Evolutionary conservation across 1,140 invertebrate genomes (phyloP).

Genomic region (Drosophila baimaii): DNA sequence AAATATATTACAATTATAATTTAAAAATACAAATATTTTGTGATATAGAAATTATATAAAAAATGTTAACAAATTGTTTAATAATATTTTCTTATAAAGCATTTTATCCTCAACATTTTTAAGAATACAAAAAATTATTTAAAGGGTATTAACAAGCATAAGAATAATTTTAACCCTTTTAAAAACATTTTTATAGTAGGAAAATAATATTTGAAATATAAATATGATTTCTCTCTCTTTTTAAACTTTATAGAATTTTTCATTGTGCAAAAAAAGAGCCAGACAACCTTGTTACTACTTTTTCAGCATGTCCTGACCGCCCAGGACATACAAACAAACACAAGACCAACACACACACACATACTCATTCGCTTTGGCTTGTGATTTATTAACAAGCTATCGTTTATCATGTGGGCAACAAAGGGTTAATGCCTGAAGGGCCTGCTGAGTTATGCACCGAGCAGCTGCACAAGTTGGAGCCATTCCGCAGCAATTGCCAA

Average conservation of each 20-base stretch:
- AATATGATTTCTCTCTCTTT: neutral
- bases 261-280: neutral
- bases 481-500: conserved; percentile 45
- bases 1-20: too few relatives aligned
- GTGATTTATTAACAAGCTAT: conserved; percentile 80
- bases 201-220: too few relatives aligned
- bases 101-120: too few relatives aligned
- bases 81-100: too few relatives aligned
- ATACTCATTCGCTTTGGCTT: conserved; percentile 40
- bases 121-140: neutral
- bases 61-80: too few relatives aligned
- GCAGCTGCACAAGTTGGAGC: conserved; percentile 33
- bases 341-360: conserved; percentile 31
- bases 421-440: conserved; percentile 62
- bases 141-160: too few relatives aligned
- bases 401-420: conserved; percentile 78
- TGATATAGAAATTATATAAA: too few relatives aligned
- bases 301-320: conserved; percentile 29
- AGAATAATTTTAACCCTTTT: too few relatives aligned
- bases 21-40: too few relatives aligned
- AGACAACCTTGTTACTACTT: conserved; percentile 41
- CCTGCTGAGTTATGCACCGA: conserved; percentile 38
- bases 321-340: conserved; percentile 22
- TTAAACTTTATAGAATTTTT: neutral
- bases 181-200: neutral